A percentile compares a stretch with the other conserved stretches of the same genome.
phyloP scores from a whole-genome alignment of 30 jellyfish, hydroid and myxozoan genomes.

The Catostylus mosaicus region DNA sequence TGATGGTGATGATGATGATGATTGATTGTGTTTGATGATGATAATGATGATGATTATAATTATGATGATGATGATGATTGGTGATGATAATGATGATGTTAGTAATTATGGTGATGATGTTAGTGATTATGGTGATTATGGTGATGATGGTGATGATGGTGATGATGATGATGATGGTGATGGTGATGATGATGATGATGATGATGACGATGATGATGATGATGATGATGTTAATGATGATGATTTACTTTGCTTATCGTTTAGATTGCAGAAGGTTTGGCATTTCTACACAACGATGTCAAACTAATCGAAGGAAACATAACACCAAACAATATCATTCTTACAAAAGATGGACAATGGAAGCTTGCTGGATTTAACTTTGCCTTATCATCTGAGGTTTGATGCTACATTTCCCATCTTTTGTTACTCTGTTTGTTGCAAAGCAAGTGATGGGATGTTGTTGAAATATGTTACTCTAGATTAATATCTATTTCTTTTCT shows the following conservation, averaged over 20 bases:
- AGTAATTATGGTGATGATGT: no score
- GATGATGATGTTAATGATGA: background rate
- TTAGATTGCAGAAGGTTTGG: conserved; percentile 86
- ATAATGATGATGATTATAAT: background rate
- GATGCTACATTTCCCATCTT: no score
- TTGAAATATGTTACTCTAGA: no score
- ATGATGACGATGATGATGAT: background rate
- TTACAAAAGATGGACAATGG: conserved; percentile 95
- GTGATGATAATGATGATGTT: no score
- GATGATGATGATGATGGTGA: no score
- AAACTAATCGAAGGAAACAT: conserved; percentile 81
- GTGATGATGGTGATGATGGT: no score
- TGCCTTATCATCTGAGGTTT: conserved; percentile 66
- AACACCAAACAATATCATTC: conserved; percentile 70
- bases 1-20: no score
- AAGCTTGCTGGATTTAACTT: conserved; percentile 91
- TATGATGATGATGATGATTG: background rate
- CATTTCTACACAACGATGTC: conserved; percentile 91
- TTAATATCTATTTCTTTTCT: no score
- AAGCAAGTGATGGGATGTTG: no score
- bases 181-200: no score
- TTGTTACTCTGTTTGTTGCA: no score
- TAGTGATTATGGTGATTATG: no score
- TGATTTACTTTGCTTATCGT: background rate
- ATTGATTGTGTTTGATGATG: background rate